Conservation (phyloP, 2,888 invertebrate genomes). For the Lampropteryx suffumata region DNA sequence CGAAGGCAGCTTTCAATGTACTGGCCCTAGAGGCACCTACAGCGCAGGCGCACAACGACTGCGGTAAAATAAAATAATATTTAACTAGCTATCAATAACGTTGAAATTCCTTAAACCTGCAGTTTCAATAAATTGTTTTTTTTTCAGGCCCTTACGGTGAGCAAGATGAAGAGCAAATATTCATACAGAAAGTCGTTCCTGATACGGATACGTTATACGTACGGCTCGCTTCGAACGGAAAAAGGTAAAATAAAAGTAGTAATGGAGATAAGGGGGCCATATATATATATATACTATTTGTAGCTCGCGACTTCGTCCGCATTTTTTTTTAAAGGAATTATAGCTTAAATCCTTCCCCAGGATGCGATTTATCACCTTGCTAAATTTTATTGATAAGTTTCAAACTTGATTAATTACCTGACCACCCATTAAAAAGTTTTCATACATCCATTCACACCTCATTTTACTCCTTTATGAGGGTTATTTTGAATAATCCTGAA, state of each 20-base stretch:
- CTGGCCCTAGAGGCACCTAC: conserved; percentile 86
- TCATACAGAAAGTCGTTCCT: conserved; percentile 98
- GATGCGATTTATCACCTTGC: too few species aligned
- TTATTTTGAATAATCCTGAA: too few species aligned
- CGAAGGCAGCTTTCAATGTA: conserved; percentile 98
- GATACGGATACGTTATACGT: conserved; percentile 98
- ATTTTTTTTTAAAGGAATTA: too few species aligned
- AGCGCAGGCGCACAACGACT: conserved; percentile 86
- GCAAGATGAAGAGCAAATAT: conserved; percentile 98
- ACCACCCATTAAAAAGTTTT: too few species aligned
- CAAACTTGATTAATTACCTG: too few species aligned
- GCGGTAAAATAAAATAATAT: conserved; percentile 71
- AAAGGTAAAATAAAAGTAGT: conserved; percentile 84
- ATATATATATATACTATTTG: too few species aligned
- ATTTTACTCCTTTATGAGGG: too few species aligned
- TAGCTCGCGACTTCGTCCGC: too few species aligned
- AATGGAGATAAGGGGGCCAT: too few species aligned
- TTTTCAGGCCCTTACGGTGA: conserved; percentile 96
- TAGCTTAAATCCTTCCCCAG: too few species aligned
- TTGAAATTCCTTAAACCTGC: not conserved
- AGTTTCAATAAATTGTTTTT: conserved; percentile 1
- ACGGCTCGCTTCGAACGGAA: conserved; percentile 96
- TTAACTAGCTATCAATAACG: not conserved
- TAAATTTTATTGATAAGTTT: too few species aligned
- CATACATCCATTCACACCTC: too few species aligned